Evolutionary conservation across 2,888 invertebrate species (phyloP).

Genomic region (Kuschelorhynchus macadamiae): DNA sequence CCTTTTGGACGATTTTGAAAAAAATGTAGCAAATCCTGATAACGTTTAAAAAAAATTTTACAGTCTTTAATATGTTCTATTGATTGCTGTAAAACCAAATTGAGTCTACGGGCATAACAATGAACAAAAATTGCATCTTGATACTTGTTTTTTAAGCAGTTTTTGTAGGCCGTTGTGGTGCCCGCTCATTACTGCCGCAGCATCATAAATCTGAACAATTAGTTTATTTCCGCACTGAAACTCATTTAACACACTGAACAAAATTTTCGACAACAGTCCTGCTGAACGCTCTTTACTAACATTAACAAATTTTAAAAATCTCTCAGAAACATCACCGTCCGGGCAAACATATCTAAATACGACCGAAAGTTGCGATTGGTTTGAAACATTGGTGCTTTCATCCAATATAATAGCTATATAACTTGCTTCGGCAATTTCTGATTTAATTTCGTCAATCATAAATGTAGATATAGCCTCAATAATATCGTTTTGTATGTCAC

Average conservation of each 20-base stretch:
- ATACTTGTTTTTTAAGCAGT: background rate
- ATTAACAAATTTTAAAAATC: too few species aligned
- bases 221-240: too few species aligned
- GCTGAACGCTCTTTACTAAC: too few species aligned
- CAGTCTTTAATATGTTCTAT: conserved; percentile 51
- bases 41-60: conserved; percentile 47
- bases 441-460: conserved; percentile 37
- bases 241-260: too few species aligned
- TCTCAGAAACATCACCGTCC: too few species aligned
- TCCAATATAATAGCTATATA: conserved; percentile 36
- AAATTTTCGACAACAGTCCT: too few species aligned
- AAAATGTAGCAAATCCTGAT: conserved; percentile 37
- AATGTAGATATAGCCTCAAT: conserved; percentile 41
- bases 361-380: conserved; percentile 41
- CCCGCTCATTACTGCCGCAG: conserved; percentile 22
- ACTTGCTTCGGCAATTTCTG: conserved; percentile 35
- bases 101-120: conserved; percentile 32
- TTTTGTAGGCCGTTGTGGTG: conserved; percentile 1
- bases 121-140: conserved; percentile 26
- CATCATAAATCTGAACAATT: conserved; percentile 14
- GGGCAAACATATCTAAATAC: too few species aligned
- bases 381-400: conserved; percentile 56
- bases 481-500: conserved; percentile 38
- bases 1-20: conserved; percentile 53
- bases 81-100: conserved; percentile 34